Conservation (phyloP, 2,888 invertebrate species). For the Osedax frankpressi region DNA sequence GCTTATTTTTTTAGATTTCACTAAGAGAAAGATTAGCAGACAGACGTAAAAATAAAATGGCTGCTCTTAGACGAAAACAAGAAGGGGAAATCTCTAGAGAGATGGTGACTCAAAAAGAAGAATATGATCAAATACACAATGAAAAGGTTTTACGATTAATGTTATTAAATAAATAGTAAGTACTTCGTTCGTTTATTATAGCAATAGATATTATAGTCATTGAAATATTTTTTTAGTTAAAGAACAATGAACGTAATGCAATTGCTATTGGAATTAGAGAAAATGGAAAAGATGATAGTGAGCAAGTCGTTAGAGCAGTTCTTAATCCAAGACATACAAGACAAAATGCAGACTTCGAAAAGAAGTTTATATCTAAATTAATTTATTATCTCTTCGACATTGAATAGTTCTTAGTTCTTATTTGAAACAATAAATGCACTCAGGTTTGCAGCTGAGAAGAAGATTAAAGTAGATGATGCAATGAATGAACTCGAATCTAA, state of each 20-base stretch:
- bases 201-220: too few species aligned
- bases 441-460: conserved; percentile 32
- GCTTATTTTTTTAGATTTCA: too few species aligned
- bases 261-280: conserved; percentile 39
- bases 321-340: conserved; percentile 38
- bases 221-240: conserved; percentile 29
- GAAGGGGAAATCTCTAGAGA: conserved; percentile 38
- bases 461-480: conserved; percentile 38
- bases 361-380: conserved; percentile 31
- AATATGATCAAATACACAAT: conserved; percentile 36
- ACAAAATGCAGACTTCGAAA: conserved; percentile 37
- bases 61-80: conserved; percentile 36
- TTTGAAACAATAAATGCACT: too few species aligned
- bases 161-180: too few species aligned
- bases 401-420: too few species aligned
- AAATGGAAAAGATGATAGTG: conserved; percentile 39
- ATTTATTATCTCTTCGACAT: too few species aligned
- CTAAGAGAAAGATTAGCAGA: conserved; percentile 34
- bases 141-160: conserved; percentile 31
- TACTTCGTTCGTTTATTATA: too few species aligned
- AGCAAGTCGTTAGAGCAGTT: conserved; percentile 39
- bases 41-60: conserved; percentile 32
- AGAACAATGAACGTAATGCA: conserved; percentile 35
- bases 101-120: conserved; percentile 39
- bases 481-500: conserved; percentile 34